Evolutionary conservation across 2,888 invertebrate genomes (phyloP).

Genomic region (Allophyes oxyacanthae): DNA sequence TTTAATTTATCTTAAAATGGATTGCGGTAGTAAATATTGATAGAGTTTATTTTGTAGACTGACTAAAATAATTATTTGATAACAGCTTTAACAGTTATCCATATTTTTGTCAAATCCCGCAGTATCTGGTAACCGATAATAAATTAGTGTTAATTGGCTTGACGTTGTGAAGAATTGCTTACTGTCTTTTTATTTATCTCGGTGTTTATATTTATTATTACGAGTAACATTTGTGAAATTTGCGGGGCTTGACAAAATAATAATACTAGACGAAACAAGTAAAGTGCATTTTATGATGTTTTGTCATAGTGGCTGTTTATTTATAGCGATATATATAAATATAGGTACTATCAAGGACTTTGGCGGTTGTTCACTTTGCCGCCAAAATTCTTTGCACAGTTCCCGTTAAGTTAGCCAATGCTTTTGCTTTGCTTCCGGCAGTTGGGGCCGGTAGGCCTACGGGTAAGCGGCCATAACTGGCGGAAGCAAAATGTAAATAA

Average conservation of each 20-base stretch:
- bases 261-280: too few relatives aligned
- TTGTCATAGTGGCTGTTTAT: slow-evolving; percentile 21
- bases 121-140: too few relatives aligned
- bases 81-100: background rate
- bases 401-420: too few relatives aligned
- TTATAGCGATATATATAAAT: slow-evolving; percentile 3
- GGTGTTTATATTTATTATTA: slow-evolving; percentile 1
- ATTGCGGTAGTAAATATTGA: background rate
- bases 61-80: slow-evolving; percentile 3
- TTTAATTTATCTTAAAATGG: too few relatives aligned
- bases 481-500: too few relatives aligned
- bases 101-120: background rate
- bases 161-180: background rate
- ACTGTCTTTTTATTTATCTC: slow-evolving; percentile 6
- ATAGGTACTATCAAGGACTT: too few relatives aligned
- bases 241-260: background rate
- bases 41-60: slow-evolving; percentile 1
- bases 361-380: too few relatives aligned
- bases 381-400: too few relatives aligned
- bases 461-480: too few relatives aligned
- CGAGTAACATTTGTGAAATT: background rate
- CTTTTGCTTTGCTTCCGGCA: too few relatives aligned
- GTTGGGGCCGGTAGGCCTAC: too few relatives aligned
- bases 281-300: too few relatives aligned
- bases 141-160: background rate